Conservation (phyloP, 2,888 invertebrate species). For the Phragmatobia fuliginosa region DNA sequence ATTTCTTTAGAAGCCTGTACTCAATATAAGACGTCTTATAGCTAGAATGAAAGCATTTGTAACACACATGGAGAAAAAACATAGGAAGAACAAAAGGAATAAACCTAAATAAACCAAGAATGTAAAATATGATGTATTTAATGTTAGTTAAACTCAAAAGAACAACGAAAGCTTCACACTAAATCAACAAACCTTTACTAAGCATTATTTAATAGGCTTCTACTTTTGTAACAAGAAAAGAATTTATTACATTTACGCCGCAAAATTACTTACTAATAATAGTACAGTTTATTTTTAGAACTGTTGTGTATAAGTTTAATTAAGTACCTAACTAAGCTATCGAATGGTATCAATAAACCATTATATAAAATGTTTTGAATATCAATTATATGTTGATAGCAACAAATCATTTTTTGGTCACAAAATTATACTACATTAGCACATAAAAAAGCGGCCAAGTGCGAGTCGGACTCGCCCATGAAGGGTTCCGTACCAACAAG, state of each 20-base stretch:
- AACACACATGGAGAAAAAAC: neutral
- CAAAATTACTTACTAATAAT: neutral
- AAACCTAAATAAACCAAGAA: neutral
- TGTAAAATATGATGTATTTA: neutral
- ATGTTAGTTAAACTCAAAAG: conserved; percentile 25
- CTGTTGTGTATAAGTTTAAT: conserved; percentile 4
- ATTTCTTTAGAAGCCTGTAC: neutral
- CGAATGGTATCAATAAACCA: neutral
- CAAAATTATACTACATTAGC: neutral
- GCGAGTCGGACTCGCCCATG: too few species aligned
- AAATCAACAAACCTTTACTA: conserved; percentile 35
- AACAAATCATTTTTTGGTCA: neutral
- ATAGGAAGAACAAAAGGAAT: neutral
- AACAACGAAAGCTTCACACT: conserved; percentile 36
- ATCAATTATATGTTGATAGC: too few species aligned
- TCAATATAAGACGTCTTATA: neutral
- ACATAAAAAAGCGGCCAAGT: too few species aligned
- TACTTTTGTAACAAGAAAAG: conserved; percentile 26
- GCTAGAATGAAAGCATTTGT: neutral
- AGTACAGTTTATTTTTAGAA: conserved; percentile 9
- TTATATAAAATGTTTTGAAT: too few species aligned
- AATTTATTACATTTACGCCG: conserved; percentile 19
- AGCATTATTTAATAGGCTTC: conserved; percentile 29
- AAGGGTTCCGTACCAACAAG: too few species aligned
- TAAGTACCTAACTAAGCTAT: neutral